Evolutionary conservation across 2,888 invertebrate species (phyloP), one percentile per base, ranked within the genome.

Genomic region (Nemotelus nigrinus): DNA sequence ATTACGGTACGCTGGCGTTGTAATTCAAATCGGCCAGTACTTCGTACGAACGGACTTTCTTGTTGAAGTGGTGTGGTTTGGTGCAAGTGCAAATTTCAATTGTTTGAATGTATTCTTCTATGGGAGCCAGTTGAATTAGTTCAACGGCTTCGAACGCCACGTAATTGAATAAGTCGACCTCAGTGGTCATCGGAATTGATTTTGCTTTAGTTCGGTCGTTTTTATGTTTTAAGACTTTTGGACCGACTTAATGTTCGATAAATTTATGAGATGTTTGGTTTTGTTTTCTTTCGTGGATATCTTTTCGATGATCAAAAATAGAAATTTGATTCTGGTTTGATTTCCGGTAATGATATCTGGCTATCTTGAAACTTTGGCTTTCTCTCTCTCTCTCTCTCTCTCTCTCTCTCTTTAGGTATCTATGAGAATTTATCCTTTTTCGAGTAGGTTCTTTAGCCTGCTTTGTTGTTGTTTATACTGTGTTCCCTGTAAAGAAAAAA

Each of bases 11-110:
- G 55, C 79, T 78, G 77, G 79, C 25, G 78, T 78, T 80, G 83
- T 86, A 86, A 84, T 86, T 86, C 78, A 84, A 83, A 81, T 86
- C 86, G 80, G 86, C 85, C 78, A 87, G 83, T 67, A 81, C 82
- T 57, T 87, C 85, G 82, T 86, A 87, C 43, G 86, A 86, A 80
- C 86, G 85, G 78, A 81, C 83, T 81, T 83, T 82, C 77, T 79
- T 79, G 55, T 57, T 65, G 77, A 55, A 68, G 55, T 67, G 77
- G 68, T 77, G 68, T 55, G 53, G 55, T 64, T 44, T 47, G 8
- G 55, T 55, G 53, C 70, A 70, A 70, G 64, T 64, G 43, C 64
- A 76, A 78, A 80, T 78, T 78, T 80, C 78, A 78, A 67, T 74
- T 74, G 74, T 55, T 41, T 63, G 45, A 48, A 74, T 39, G 45